Conservation (phyloP, 2,797 vertebrate species). For the Sebastiscus albofasciatus region DNA sequence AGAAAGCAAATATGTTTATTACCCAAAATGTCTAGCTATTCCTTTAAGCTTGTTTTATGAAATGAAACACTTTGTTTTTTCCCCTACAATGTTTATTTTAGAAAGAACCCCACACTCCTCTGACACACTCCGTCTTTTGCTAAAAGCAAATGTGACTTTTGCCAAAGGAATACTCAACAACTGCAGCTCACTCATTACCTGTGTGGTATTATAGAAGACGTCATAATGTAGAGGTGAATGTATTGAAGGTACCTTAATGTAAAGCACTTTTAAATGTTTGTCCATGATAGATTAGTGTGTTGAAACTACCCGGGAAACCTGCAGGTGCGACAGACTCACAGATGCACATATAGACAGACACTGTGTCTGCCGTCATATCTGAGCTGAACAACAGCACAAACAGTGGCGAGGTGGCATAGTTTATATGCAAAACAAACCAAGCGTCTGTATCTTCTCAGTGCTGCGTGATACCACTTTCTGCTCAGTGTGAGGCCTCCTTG, state of each 20-base stretch:
- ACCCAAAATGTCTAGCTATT: not conserved
- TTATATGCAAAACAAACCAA: slow-evolving; percentile 43
- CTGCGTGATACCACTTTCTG: slow-evolving; percentile 39
- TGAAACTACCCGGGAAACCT: slow-evolving; percentile 33
- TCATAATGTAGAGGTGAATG: slow-evolving; percentile 75
- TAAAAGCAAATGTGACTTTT: slow-evolving; percentile 52
- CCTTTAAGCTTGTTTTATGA: not conserved
- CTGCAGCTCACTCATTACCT: slow-evolving; percentile 62
- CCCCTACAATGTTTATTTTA: not conserved
- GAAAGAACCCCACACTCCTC: slow-evolving; percentile 45
- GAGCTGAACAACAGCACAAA: slow-evolving; percentile 61
- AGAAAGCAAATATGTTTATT: not conserved
- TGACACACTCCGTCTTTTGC: slow-evolving; percentile 48
- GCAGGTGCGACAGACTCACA: slow-evolving; percentile 37
- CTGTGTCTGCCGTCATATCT: slow-evolving; percentile 15
- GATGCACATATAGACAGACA: slow-evolving; percentile 38
- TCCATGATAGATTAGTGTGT: slow-evolving; percentile 62
- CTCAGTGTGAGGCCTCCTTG: slow-evolving; percentile 34
- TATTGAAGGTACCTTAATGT: slow-evolving; percentile 80
- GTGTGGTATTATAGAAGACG: slow-evolving; percentile 65
- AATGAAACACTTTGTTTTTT: not conserved
- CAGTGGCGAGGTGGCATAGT: slow-evolving; percentile 15
- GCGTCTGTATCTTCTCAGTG: slow-evolving; percentile 33
- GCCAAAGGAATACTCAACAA: slow-evolving; percentile 40
- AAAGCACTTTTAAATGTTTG: slow-evolving; percentile 84